Base-by-base conservation (phyloP, 2,888 invertebrate species). In the Eupithecia centaureata region DNA sequence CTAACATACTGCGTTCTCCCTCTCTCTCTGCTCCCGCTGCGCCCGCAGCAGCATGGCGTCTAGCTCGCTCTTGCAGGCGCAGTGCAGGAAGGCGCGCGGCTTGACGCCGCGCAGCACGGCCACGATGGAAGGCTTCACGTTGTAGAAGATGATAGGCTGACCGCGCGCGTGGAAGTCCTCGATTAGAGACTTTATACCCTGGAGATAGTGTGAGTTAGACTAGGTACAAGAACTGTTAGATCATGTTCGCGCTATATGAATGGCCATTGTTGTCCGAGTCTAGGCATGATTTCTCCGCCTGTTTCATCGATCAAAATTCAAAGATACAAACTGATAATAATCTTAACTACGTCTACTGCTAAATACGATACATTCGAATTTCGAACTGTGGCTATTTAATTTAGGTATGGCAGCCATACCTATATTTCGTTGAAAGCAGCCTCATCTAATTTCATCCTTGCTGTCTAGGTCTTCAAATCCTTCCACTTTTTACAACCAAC, bases 71-170 rank as follows among this genome's bases (percentile, higher is more conserved):
- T 86, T 88, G 74, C 85, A 86, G 68, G 83, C 77, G 79, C 85
- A 89, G 85, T 95, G 95, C 77, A 95, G 92, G 84, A 96, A 95
- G 82, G 95, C 94, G 68, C 94, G 94, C 54, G 96, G 96, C n/a
- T 94, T 94, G 64, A 96, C 94, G 35, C 96, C 96, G 79, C 95
- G 95, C 81, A 96, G 95, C 70, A 96, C 95, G 3, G 94, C 93
- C 77, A 95, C 95, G 30, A 96, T 95, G 70, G 96, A 96, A 15
- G 96, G 95, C 85, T 96, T 96, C 75, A 96, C 91, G 86, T 96
- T 96, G 89, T 95, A 96, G 89, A 96, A 96, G 82, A 96, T 95
- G 58, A 96, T 87, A 1, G 95, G 94, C 86, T 96, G 96, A 27
- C 95, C 94, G 73, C 96, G 94, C 32, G 89, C 86, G 65, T 95